These are phyloP conservation scores for Conomelus anceps DNA, from an alignment of 2,888 invertebrate species.

Conservation along the genomic window DNA sequence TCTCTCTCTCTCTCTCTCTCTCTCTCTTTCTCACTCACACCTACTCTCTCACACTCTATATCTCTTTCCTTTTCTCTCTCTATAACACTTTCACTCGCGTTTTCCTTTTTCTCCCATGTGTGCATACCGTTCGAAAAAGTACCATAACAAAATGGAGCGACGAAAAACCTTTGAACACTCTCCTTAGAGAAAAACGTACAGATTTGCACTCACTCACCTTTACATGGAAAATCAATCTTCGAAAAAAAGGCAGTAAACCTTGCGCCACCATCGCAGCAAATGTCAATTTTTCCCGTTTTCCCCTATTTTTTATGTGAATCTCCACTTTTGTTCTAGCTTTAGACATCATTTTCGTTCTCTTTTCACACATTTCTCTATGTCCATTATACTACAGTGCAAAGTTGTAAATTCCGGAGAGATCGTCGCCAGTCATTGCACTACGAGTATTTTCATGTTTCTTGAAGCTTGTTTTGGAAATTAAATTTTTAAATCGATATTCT, in stretches of 20 bases:
- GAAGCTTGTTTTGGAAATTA: too few species aligned
- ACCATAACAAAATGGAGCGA: neutral
- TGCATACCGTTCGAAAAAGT: neutral
- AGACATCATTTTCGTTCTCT: neutral
- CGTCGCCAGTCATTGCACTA: neutral
- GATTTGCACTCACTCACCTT: neutral
- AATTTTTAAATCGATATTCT: too few species aligned
- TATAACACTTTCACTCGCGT: neutral
- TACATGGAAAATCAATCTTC: neutral
- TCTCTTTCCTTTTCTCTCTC: neutral
- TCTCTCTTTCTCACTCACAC: neutral
- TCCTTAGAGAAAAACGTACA: neutral
- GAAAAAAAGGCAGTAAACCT: neutral
- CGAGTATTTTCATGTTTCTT: neutral
- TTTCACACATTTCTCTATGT: neutral
- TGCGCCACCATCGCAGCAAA: neutral
- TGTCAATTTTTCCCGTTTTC: neutral
- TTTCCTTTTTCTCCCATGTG: neutral
- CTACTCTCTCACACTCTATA: neutral
- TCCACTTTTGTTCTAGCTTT: neutral
- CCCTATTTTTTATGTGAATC: neutral
- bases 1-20: neutral
- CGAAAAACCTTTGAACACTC: neutral
- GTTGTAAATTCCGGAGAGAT: neutral
- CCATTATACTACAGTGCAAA: neutral